Percentiles rank a stretch among this genome's conserved stretches.
Evolutionary conservation across 2,797 vertebrate species (phyloP).

Genomic region (Labeo calbasu): DNA sequence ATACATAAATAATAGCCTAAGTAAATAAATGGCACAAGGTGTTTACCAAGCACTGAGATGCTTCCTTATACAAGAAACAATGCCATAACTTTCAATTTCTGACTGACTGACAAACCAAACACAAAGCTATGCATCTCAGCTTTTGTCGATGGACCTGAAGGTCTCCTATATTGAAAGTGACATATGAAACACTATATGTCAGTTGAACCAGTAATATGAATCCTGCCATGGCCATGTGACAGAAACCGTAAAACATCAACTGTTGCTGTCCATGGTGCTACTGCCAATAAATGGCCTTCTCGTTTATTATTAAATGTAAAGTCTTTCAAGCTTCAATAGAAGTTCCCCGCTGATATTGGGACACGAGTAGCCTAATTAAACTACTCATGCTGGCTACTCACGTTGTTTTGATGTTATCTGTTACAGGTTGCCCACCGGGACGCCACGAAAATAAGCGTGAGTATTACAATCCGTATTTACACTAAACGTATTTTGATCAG

Average conservation of each 20-base stretch:
- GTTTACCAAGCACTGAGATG: conserved; percentile 22
- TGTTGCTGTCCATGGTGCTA: conserved; percentile 55
- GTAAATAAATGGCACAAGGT: conserved; percentile 17
- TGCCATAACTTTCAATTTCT: not conserved
- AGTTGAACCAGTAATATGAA: not conserved
- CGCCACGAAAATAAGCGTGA: conserved; percentile 95
- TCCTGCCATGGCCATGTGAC: not conserved
- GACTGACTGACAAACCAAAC: not conserved
- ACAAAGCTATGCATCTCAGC: not conserved
- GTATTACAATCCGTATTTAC: conserved; percentile 65
- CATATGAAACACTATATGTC: not conserved
- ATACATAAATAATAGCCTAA: not conserved
- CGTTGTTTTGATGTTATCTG: conserved; percentile 35
- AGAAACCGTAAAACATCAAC: not conserved
- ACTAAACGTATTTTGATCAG: not conserved
- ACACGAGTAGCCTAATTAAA: conserved; percentile 30
- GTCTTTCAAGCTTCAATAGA: not conserved
- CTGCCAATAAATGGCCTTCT: conserved; percentile 9
- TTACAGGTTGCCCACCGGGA: conserved; percentile 85
- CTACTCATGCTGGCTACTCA: not conserved
- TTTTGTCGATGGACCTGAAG: not conserved
- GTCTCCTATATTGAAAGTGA: not conserved
- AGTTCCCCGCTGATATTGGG: not conserved
- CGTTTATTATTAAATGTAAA: not conserved
- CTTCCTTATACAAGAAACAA: not conserved